Evolutionary conservation across 2,113 vertebrate genomes (phyloP).

Genomic region (Corvus moneduloides): DNA sequence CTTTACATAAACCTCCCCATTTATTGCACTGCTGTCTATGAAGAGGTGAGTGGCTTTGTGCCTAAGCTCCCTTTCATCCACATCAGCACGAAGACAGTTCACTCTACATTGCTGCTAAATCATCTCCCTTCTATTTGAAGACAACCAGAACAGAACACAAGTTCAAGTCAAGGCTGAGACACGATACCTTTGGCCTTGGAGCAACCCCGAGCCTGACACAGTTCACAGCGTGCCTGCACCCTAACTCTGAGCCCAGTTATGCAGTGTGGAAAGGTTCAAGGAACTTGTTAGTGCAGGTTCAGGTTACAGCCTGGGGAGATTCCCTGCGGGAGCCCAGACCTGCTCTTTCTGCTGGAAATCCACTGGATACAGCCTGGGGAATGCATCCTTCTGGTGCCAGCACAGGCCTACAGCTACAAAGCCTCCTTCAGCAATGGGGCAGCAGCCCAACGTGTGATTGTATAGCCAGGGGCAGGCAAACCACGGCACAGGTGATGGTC

Average conservation of each 20-base stretch:
- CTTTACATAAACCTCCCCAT: neutral
- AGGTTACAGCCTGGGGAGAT: neutral
- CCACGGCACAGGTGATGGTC: accelerated
- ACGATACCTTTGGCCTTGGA: neutral
- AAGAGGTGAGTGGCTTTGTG: neutral
- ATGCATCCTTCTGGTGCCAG: neutral
- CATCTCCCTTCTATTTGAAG: neutral
- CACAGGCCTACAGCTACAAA: neutral
- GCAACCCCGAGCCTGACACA: neutral
- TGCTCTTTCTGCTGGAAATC: neutral
- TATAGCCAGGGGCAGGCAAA: neutral
- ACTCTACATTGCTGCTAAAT: neutral
- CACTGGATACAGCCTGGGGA: accelerated
- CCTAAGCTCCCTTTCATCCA: neutral
- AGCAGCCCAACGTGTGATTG: neutral
- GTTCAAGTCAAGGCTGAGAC: neutral
- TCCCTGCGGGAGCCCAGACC: neutral
- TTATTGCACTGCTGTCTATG: neutral
- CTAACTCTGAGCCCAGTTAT: neutral
- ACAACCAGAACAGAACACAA: neutral
- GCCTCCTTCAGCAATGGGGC: neutral
- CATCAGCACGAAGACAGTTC: neutral
- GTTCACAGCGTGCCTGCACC: neutral
- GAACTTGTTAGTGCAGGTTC: constrained; percentile 25
- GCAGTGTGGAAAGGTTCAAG: constrained; percentile 7